Conservation (phyloP, 1,140 invertebrate species). For the Nasonia giraulti region DNA sequence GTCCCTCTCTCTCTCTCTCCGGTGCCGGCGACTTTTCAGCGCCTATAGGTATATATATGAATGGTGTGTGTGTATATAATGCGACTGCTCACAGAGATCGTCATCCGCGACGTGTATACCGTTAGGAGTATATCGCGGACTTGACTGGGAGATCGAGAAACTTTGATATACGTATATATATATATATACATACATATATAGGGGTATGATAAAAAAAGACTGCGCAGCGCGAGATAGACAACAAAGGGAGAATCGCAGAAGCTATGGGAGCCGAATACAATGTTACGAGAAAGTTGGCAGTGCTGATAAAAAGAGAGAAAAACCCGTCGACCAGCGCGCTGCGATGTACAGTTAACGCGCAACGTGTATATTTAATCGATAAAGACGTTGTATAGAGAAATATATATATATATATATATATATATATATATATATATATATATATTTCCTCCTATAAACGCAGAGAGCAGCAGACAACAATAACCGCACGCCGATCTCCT, state of each 20-base stretch:
- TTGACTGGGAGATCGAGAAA: background rate
- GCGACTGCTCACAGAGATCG: background rate
- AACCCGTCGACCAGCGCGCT: too few relatives aligned
- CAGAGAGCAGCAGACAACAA: background rate
- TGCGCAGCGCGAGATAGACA: too few relatives aligned
- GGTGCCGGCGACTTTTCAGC: background rate
- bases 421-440: too few relatives aligned
- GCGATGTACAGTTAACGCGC: too few relatives aligned
- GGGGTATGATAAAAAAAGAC: too few relatives aligned
- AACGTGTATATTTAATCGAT: background rate
- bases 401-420: too few relatives aligned
- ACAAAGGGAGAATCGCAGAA: constrained; percentile 4
- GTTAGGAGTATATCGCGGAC: constrained; percentile 23
- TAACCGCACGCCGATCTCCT: background rate
- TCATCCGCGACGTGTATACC: constrained; percentile 11
- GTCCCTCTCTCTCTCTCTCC: background rate
- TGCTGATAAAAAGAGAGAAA: constrained; percentile 10
- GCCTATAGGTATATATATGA: background rate
- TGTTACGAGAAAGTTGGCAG: constrained; percentile 19
- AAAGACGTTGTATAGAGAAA: too few relatives aligned
- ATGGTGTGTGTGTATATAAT: too few relatives aligned
- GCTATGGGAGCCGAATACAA: constrained; percentile 31
- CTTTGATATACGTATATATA: background rate
- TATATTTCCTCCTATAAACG: background rate
- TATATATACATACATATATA: background rate